These are phyloP conservation scores for Labroides dimidiatus DNA, from an alignment of 2,797 vertebrate species.

Conservation along the genomic window DNA sequence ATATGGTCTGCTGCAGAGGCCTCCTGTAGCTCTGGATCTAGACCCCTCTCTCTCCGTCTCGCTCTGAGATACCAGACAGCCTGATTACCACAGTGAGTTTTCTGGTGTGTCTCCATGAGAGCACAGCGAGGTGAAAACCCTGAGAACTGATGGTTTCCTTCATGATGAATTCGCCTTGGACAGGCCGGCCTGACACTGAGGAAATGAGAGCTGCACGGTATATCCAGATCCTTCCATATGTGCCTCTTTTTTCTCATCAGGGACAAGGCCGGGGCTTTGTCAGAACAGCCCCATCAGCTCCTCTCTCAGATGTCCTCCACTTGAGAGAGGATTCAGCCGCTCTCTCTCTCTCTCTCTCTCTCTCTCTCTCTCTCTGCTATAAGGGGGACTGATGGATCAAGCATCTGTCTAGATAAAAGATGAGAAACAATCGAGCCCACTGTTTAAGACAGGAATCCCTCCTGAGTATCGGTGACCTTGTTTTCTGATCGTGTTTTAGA, in stretches of 20 bases:
- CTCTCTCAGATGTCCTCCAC: conserved; percentile 64
- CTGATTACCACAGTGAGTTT: conserved; percentile 37
- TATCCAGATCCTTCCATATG: conserved; percentile 53
- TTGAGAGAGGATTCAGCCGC: conserved; percentile 58
- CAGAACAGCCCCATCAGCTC: conserved; percentile 61
- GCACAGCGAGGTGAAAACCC: conserved; percentile 34
- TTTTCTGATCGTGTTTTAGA: conserved; percentile 68
- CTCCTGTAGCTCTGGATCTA: conserved; percentile 59
- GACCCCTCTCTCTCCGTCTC: conserved; percentile 60
- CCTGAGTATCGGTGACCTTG: conserved; percentile 74
- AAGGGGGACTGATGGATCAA: conserved; percentile 69
- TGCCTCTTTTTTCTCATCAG: conserved; percentile 61
- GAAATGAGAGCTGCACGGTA: conserved; percentile 50
- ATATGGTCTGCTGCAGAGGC: conserved; percentile 15
- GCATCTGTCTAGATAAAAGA: conserved; percentile 75
- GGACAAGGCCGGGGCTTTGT: conserved; percentile 64
- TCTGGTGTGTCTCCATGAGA: conserved; percentile 60
- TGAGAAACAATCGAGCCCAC: conserved; percentile 60
- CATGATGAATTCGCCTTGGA: conserved; percentile 44
- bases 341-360: conserved; percentile 46
- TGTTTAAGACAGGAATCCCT: conserved; percentile 67
- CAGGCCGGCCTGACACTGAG: conserved; percentile 20
- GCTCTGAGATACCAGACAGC: conserved; percentile 6
- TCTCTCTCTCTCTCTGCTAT: conserved; percentile 43
- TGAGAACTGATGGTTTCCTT: conserved; percentile 51